Evolutionary conservation across 2,888 invertebrate species (phyloP), one percentile per base, ranked within the genome.

Genomic region (Sialis fuliginosa): DNA sequence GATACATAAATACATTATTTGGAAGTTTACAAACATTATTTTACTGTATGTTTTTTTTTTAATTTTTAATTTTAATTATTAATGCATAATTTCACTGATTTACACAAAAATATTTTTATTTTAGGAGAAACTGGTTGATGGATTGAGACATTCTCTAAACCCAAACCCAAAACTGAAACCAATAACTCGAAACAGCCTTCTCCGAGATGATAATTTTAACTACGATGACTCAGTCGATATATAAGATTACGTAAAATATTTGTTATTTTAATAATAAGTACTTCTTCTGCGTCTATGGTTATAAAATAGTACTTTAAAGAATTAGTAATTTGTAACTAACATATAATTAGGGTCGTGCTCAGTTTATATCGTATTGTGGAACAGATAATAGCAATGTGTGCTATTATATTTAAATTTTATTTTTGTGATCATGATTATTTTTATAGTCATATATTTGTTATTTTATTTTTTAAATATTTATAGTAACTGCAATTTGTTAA

Each of bases 381-480:
- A 22, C 22, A 22, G 22, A 4, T 22, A 22, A 22, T 22, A 22
- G 22, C 22, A 22, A 22, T 22, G 22, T 22, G 22, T 22, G 22
- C 22, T 22, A 22, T 22, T 22, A 22, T n/a, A 22, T 22, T 22
- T 22, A 22, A 22, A 22, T 22, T 22, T 22, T 22, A 22, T 22
- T 22, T 22, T 22, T 22, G 22, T 22, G 22, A 22, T 22, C 22
- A 22, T 22, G 22, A 22, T 22, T 22, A 22, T 22, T 22, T 22
- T 22, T 22, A 22, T 22, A 22, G 22, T 22, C 22, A 22, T 22
- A 22, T 22, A 22, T 22, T 22, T 22, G 22, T 22, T 22, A 22
- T 22, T 22, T 22, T 49, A 51, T 52, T 51, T 54, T 53, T 54
- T 51, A 51, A 53, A 52, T 52, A 53, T 49, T 48, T 52, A 46